These are phyloP conservation scores for Yponomeuta malinellus DNA, from an alignment of 2,888 invertebrate genomes.

Conservation along the genomic window DNA sequence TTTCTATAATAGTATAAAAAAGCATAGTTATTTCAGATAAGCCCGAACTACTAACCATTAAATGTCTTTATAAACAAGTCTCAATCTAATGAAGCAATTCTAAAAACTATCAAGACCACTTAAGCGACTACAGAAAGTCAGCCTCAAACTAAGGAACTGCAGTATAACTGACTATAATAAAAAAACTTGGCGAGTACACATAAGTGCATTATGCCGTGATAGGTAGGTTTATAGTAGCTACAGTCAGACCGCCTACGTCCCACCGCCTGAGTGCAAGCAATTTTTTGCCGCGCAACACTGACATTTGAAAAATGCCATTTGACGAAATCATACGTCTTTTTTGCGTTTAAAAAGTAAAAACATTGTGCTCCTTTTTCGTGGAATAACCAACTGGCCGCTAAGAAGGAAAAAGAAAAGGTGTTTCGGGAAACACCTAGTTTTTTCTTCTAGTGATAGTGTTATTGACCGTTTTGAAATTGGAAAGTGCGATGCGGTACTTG, in stretches of 20 bases:
- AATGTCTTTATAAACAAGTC: background rate
- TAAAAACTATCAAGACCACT: conserved; percentile 53
- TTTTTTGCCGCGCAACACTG: conserved; percentile 59
- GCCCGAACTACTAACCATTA: background rate
- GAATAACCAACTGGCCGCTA: background rate
- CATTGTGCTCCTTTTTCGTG: conserved; percentile 13
- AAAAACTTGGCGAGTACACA: conserved; percentile 73
- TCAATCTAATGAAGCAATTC: background rate
- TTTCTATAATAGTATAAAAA: background rate
- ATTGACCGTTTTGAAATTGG: background rate
- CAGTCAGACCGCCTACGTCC: conserved; percentile 58
- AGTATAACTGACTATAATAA: conserved; percentile 71
- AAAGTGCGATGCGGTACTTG: conserved; percentile 12
- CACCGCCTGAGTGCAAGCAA: conserved; percentile 53
- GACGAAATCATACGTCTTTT: conserved; percentile 68
- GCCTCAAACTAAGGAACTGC: conserved; percentile 64
- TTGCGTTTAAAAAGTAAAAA: conserved; percentile 37
- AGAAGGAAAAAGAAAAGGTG: background rate
- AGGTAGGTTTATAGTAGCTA: conserved; percentile 29
- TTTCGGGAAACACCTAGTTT: background rate
- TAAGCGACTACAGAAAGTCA: conserved; percentile 31
- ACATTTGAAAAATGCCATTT: conserved; percentile 75
- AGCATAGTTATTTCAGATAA: background rate
- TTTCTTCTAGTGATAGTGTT: conserved; percentile 1
- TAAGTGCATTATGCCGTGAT: conserved; percentile 70